These are phyloP conservation scores for Julus scandinavius DNA, from an alignment of 2,888 invertebrate species.

Conservation along the genomic window DNA sequence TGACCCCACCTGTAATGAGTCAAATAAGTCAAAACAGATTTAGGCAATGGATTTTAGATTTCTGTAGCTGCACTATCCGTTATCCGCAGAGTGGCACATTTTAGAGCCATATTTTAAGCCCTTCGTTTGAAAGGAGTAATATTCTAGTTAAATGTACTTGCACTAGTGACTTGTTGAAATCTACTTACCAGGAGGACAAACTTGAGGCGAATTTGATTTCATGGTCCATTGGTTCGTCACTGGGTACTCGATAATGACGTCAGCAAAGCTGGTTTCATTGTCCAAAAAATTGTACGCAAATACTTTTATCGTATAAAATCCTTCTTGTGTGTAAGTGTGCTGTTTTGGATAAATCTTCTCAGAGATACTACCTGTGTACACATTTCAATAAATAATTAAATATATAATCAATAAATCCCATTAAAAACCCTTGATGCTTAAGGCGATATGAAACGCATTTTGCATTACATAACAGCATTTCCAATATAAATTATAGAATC, in stretches of 20 bases:
- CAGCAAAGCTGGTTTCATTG: slow-evolving; percentile 46
- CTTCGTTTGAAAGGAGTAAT: neutral
- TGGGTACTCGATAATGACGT: slow-evolving; percentile 15
- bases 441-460: no score
- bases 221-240: slow-evolving; percentile 47
- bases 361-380: neutral
- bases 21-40: neutral
- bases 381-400: neutral
- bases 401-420: no score
- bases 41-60: no score
- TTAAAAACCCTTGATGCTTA: no score
- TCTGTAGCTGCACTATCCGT: no score
- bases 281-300: slow-evolving; percentile 48
- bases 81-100: neutral
- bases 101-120: no score
- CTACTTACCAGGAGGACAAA: slow-evolving; percentile 53
- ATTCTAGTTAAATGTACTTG: neutral
- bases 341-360: neutral
- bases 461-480: no score
- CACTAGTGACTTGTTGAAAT: neutral
- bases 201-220: slow-evolving; percentile 52
- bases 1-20: slow-evolving; percentile 24
- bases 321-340: slow-evolving; percentile 50
- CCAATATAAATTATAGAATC: no score
- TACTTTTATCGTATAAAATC: slow-evolving; percentile 38